phyloP scores from a whole-genome alignment of 2,797 vertebrate species.

The Monodelphis domestica region DNA sequence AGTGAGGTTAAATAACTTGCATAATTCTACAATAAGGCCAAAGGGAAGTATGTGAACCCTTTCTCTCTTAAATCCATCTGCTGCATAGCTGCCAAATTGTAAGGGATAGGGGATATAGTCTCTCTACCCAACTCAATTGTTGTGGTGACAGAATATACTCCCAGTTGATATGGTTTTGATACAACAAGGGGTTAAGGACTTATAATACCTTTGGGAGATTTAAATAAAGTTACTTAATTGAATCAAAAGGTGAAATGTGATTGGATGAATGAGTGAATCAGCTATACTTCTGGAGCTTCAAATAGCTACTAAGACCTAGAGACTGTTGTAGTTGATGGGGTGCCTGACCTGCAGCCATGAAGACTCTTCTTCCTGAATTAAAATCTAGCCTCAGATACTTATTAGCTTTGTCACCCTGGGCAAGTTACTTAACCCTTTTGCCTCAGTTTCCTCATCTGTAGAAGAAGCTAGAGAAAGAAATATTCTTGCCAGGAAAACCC shows the following conservation, averaged over 20 bases:
- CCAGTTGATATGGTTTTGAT: neutral
- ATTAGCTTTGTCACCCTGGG: neutral
- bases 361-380: neutral
- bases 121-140: neutral
- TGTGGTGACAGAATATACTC: neutral
- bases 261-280: neutral
- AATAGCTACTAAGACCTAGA: neutral
- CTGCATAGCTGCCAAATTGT: neutral
- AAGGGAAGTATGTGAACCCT: neutral
- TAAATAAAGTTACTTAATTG: neutral
- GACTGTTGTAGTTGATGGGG: neutral
- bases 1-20: neutral
- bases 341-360: neutral
- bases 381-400: neutral
- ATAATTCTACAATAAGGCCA: neutral
- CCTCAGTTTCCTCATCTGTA: neutral
- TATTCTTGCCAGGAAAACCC: neutral
- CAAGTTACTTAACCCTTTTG: too few species aligned
- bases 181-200: neutral
- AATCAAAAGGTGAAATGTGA: neutral
- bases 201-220: neutral
- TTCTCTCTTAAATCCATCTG: neutral
- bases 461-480: neutral
- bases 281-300: neutral
- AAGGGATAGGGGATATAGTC: neutral